These are phyloP conservation scores for Oxytorus armatus DNA, from an alignment of 2,888 invertebrate genomes.

Conservation along the genomic window DNA sequence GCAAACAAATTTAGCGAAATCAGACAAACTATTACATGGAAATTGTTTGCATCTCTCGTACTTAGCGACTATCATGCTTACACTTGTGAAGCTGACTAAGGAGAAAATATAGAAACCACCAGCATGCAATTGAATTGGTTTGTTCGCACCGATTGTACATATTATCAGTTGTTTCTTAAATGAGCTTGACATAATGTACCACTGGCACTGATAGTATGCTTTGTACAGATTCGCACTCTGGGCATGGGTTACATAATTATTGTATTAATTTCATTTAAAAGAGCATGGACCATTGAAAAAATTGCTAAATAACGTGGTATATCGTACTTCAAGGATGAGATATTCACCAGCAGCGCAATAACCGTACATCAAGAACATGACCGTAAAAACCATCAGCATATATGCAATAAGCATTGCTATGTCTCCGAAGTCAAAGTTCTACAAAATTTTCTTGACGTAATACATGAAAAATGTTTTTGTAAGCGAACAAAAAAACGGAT, in stretches of 20 bases:
- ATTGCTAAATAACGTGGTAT: not conserved
- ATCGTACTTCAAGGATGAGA: not conserved
- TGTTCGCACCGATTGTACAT: slow-evolving; percentile 50
- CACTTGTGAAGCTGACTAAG: slow-evolving; percentile 44
- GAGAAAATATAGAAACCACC: slow-evolving; percentile 60
- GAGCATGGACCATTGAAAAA: not conserved
- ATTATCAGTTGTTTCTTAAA: too few species aligned
- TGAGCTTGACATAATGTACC: slow-evolving; percentile 55
- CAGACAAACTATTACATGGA: not conserved
- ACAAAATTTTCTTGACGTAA: slow-evolving; percentile 19
- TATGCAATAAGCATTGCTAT: slow-evolving; percentile 53
- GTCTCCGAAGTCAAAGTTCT: slow-evolving; percentile 59
- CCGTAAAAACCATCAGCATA: slow-evolving; percentile 51
- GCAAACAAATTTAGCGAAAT: not conserved
- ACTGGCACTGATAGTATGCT: slow-evolving; percentile 53
- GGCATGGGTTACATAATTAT: not conserved
- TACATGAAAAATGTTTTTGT: not conserved
- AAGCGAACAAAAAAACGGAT: not conserved
- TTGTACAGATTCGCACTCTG: slow-evolving; percentile 51
- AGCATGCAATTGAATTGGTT: slow-evolving; percentile 49
- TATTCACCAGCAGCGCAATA: slow-evolving; percentile 65
- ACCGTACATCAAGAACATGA: slow-evolving; percentile 61
- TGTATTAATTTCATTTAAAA: not conserved
- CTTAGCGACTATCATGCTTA: slow-evolving; percentile 12
- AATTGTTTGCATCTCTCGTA: not conserved